Conservation (phyloP, 2,888 invertebrate genomes). For the Portevinia maculata region DNA sequence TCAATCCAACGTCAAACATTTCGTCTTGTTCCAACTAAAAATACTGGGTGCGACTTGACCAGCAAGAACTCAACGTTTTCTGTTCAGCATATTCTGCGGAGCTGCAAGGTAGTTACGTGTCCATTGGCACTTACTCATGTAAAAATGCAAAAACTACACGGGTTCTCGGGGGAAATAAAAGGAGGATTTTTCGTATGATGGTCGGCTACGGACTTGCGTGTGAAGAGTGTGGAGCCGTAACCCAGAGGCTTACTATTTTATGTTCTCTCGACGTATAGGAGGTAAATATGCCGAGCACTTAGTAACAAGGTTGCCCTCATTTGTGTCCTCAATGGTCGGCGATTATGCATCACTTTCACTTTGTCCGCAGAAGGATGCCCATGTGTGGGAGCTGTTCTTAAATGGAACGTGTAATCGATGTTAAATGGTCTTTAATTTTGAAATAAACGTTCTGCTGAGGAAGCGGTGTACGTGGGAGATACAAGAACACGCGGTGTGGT, state of each 20-base stretch:
- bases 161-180: constrained; percentile 34
- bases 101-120: constrained; percentile 54
- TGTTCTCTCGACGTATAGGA: constrained; percentile 37
- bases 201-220: constrained; percentile 46
- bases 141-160: constrained; percentile 39
- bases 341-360: constrained; percentile 69
- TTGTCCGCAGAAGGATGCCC: constrained; percentile 46
- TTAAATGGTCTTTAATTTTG: constrained; percentile 55
- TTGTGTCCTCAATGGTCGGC: constrained; percentile 59
- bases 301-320: constrained; percentile 69
- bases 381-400: constrained; percentile 57
- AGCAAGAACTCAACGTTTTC: constrained; percentile 41
- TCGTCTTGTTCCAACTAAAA: constrained; percentile 30
- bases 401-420: constrained; percentile 59
- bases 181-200: constrained; percentile 54
- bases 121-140: constrained; percentile 72
- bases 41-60: constrained; percentile 60
- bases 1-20: constrained; percentile 51
- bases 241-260: constrained; percentile 36
- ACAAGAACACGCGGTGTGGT: background rate
- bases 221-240: constrained; percentile 3
- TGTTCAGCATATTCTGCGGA: constrained; percentile 23
- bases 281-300: constrained; percentile 49
- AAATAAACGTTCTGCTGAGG: constrained; percentile 21
- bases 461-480: constrained; percentile 22